These are phyloP conservation scores for Thalassoma bifasciatum DNA, from an alignment of 2,113 vertebrate species.

Conservation along the genomic window DNA sequence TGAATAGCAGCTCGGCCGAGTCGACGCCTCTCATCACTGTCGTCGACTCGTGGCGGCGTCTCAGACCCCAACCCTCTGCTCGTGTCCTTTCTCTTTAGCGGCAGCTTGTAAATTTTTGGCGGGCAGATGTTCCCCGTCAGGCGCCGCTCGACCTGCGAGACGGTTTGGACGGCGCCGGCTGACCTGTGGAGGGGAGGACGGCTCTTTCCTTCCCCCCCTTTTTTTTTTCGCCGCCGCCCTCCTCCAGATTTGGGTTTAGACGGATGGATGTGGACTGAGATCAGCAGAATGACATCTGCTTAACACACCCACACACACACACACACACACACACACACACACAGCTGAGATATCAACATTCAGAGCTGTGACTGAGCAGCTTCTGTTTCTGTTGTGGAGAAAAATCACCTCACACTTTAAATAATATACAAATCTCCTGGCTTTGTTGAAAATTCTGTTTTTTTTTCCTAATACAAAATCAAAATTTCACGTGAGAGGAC, in stretches of 20 bases:
- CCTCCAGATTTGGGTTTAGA: constrained; percentile 47
- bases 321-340: constrained; percentile 41
- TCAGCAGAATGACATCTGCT: constrained; percentile 75
- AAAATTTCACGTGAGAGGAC: too few relatives aligned
- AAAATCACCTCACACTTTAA: constrained; percentile 17
- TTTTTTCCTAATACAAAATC: too few relatives aligned
- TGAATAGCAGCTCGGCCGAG: constrained; percentile 34
- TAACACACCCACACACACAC: constrained; percentile 51
- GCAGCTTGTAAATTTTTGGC: constrained; percentile 66
- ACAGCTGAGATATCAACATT: constrained; percentile 49
- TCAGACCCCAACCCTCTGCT: constrained; percentile 39
- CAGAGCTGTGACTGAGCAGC: constrained; percentile 45
- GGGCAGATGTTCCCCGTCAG: constrained; percentile 76
- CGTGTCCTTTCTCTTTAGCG: constrained; percentile 26
- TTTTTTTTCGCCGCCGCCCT: background rate
- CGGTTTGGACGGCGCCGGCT: constrained; percentile 21
- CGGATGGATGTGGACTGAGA: constrained; percentile 69
- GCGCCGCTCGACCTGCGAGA: constrained; percentile 58
- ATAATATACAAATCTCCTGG: too few relatives aligned
- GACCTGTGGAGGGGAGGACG: constrained; percentile 36
- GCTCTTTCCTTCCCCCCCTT: constrained; percentile 2
- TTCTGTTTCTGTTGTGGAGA: constrained; percentile 31
- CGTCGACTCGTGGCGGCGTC: constrained; percentile 36
- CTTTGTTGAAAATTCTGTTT: too few relatives aligned
- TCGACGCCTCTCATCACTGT: constrained; percentile 54